Percentiles rank a stretch among this genome's conserved stretches.
Evolutionary conservation across 2,113 vertebrate species (phyloP).

Genomic region (Eleginops maclovinus): DNA sequence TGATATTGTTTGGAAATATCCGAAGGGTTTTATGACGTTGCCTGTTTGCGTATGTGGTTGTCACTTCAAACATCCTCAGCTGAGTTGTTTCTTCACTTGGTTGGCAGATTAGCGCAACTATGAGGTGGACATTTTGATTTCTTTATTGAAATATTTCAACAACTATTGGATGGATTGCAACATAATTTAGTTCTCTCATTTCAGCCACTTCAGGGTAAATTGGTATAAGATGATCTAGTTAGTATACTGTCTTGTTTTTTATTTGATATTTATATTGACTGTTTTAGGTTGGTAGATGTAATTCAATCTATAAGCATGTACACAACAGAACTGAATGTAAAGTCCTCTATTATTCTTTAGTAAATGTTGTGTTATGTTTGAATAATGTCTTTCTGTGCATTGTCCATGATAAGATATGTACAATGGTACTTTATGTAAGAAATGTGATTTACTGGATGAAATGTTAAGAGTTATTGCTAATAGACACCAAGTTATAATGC

Average conservation of each 20-base stretch:
- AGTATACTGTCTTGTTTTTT: too few relatives aligned
- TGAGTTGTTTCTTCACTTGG: background rate
- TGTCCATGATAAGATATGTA: too few relatives aligned
- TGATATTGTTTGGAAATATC: constrained; percentile 13
- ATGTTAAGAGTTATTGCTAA: background rate
- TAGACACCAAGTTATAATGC: too few relatives aligned
- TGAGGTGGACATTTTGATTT: too few relatives aligned
- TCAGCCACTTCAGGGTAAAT: background rate
- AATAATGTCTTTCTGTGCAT: too few relatives aligned
- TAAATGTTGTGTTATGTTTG: too few relatives aligned
- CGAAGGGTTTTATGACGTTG: constrained; percentile 11
- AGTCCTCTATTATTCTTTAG: too few relatives aligned
- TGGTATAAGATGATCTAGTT: background rate
- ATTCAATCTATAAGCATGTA: too few relatives aligned
- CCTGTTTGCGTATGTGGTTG: constrained; percentile 1
- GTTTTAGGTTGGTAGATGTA: too few relatives aligned
- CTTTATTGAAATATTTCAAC: background rate
- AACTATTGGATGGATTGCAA: background rate
- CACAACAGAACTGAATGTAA: too few relatives aligned
- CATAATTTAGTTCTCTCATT: background rate
- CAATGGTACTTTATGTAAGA: too few relatives aligned
- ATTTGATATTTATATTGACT: too few relatives aligned
- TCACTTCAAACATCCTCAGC: background rate
- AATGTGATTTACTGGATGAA: background rate
- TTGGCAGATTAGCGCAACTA: background rate